Base-by-base conservation (phyloP, 2,113 vertebrate species). In the Hyla sarda region DNA sequence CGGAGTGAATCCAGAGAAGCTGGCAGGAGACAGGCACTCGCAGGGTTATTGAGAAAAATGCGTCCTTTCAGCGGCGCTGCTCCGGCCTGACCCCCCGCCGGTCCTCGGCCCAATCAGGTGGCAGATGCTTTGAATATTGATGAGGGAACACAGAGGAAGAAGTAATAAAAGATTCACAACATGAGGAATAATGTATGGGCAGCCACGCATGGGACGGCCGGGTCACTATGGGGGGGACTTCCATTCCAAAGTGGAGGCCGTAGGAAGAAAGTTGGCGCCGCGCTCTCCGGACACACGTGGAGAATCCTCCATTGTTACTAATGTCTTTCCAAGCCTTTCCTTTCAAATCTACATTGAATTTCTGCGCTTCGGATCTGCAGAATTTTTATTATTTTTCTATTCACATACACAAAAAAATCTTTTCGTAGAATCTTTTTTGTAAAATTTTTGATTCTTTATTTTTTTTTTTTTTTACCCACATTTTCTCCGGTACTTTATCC, bases 91-190 rank as follows among this genome's bases (percentile, higher is more conserved):
- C 65, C 77, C 65, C 84, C 84, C 34, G 84, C 84, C 60, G 84
- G 32, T 50, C 32, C 16, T 7, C 32, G 14, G 84, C 28, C 84
- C 84, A 86, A 81, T 86, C 84, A 58, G 65, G 34, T 86, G 84
- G 77, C 48, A n/a, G 77, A 81, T 41, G 77, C 19, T 81, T 34
- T 86, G 65, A 86, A 86, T 86, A 86, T 81, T 81, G 84, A 86
- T 81, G 77, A 86, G 67, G 16, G 16, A 58, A 81, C 75, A 71
- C 30, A 71, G 84, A 71, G 60, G 58, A 78, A 85, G 48, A 67
- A 71, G 60, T 60, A 79, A 80, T 86, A 81, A 86, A 86, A 86
- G 67, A 86, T 86, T 86, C 84, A 86, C 76, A 73, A 73, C 65
- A 52, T 86, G 34, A 86, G 67, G 47, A 86, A 86, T 86, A 81